phyloP scores from a whole-genome alignment of 2,888 invertebrate species.

The Portevinia maculata region DNA sequence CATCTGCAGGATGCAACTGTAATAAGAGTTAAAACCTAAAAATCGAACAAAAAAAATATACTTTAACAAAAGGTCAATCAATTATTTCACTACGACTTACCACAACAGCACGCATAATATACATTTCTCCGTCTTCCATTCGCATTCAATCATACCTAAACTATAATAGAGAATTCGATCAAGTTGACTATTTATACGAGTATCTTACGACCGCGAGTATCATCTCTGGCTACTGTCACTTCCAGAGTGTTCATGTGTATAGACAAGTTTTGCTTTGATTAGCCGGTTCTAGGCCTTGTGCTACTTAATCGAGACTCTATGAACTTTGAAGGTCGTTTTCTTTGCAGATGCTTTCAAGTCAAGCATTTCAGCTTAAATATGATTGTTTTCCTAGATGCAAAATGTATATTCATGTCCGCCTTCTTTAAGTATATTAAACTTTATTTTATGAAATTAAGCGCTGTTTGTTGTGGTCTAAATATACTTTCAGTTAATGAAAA shows the following conservation, averaged over 20 bases:
- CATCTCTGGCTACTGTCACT: neutral
- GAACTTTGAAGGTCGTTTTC: too few species aligned
- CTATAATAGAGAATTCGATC: neutral
- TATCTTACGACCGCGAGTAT: neutral
- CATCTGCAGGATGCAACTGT: conserved; percentile 25
- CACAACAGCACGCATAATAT: conserved; percentile 41
- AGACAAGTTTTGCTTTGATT: neutral
- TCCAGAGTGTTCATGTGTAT: neutral
- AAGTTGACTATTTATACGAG: neutral
- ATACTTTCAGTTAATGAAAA: too few species aligned
- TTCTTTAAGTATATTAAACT: too few species aligned
- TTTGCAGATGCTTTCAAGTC: too few species aligned
- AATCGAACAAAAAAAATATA: neutral
- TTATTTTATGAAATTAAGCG: too few species aligned
- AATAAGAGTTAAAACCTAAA: conserved; percentile 38
- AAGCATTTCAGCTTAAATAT: too few species aligned
- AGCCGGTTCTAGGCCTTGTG: too few species aligned
- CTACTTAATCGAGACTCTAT: neutral
- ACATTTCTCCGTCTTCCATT: neutral
- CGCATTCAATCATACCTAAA: neutral
- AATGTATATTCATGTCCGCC: too few species aligned
- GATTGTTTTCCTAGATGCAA: too few species aligned
- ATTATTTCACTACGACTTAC: neutral
- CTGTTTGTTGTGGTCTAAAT: too few species aligned
- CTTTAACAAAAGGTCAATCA: neutral